Evolutionary conservation across 2,113 vertebrate genomes (phyloP), one percentile per base, ranked within the genome.

Genomic region (Nothoprocta pentlandii): DNA sequence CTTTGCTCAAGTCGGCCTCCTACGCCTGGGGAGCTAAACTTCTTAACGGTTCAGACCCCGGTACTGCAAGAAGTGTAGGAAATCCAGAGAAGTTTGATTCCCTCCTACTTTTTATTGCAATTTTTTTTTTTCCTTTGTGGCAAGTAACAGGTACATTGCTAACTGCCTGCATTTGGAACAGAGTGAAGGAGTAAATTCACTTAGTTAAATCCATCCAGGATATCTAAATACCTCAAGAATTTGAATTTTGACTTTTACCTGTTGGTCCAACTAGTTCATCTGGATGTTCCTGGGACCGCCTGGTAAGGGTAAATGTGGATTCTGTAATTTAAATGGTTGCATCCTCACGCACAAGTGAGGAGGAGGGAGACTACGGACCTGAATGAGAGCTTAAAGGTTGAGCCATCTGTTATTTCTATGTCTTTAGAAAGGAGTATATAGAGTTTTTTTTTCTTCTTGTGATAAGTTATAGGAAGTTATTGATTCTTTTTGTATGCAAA

Each of bases 91-190:
- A 63, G 5, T 6, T 22, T 26, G 13, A 26, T 30, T 64, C 66
- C 80, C 1, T 3, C 3, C 7, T 83, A 6, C 25, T 78, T 93
- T 87, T 49, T 54, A 66, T 15, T 67, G 28, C 71, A 41, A 14
- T 59, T 93, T 80, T 93, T 90, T 90, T 93, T 80, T 93, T 80
- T 91, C 9, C 19, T 26, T 23, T 85, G 8, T 36, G n/a, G 1
- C 42, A 30, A 15, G 15, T 78, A 46, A 17, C 41, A 49, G 32
- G 53, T 16, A 30, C 14, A 0, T 62, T 47, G 34, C 58, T 66
- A 44, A 39, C 47, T 82, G 62, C 12, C 47, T 64, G 19, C 80
- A n/a, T 26, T 11, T 5, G 5, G 22, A 89, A 42, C 36, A 70
- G 36, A 79, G 21, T 13, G 23, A 68, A 85, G n/a, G 20, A 26